Evolutionary conservation across 2,888 invertebrate genomes (phyloP).

Genomic region (Temnothorax rugatulus): DNA sequence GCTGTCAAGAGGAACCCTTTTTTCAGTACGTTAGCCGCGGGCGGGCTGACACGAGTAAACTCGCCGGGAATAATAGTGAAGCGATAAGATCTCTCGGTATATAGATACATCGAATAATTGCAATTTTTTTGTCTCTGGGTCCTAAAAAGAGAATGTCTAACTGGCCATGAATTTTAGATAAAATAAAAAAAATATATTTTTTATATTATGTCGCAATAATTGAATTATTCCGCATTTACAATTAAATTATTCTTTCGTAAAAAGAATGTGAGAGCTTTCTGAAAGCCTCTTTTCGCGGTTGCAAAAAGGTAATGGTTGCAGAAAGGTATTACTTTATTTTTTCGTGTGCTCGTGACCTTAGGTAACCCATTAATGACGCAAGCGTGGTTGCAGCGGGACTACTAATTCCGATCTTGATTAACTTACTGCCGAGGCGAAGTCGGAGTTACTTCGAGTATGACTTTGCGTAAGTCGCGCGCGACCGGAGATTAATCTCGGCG

Average conservation of each 20-base stretch:
- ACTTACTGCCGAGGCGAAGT: constrained; percentile 30
- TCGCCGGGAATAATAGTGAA: background rate
- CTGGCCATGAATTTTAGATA: background rate
- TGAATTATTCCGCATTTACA: background rate
- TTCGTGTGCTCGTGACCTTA: background rate
- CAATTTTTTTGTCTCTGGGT: background rate
- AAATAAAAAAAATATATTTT: background rate
- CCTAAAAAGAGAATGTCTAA: background rate
- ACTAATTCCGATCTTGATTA: constrained; percentile 55
- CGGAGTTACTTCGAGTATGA: constrained; percentile 50
- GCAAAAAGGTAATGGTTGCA: background rate
- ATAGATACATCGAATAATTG: constrained; percentile 10
- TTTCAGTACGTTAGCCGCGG: constrained; percentile 2
- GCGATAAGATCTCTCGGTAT: background rate
- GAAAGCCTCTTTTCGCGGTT: constrained; percentile 12
- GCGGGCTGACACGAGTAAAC: constrained; percentile 17
- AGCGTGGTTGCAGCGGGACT: constrained; percentile 25
- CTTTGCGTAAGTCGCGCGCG: constrained; percentile 54
- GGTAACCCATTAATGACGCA: constrained; percentile 38
- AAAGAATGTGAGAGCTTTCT: background rate
- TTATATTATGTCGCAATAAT: no score
- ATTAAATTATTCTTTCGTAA: background rate
- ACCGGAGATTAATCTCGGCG: constrained; percentile 51
- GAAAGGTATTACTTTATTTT: constrained; percentile 11
- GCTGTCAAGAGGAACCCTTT: constrained; percentile 7